phyloP scores from a whole-genome alignment of 2,797 vertebrate species.

The Neosalanx taihuensis region DNA sequence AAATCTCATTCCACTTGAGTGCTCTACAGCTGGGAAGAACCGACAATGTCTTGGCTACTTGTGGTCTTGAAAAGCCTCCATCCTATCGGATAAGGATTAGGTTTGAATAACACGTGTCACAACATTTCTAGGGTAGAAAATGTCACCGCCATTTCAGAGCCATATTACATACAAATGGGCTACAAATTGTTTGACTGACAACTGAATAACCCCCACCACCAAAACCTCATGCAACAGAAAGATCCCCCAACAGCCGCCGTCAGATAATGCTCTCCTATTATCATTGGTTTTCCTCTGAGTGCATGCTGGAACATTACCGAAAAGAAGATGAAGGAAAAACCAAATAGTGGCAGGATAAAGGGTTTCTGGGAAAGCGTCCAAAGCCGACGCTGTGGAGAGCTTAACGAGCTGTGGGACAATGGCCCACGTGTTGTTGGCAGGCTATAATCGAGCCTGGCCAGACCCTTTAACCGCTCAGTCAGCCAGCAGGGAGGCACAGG shows the following conservation, averaged over 20 bases:
- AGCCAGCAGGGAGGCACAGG: slow-evolving; percentile 39
- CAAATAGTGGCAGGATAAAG: slow-evolving; percentile 33
- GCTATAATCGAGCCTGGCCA: slow-evolving; percentile 48
- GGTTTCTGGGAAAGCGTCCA: slow-evolving; percentile 65
- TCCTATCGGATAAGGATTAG: not conserved
- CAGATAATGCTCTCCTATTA: slow-evolving; percentile 52
- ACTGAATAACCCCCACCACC: slow-evolving; percentile 23
- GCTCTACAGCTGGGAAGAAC: not conserved
- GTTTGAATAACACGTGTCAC: slow-evolving; percentile 11
- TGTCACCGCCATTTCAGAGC: slow-evolving; percentile 14
- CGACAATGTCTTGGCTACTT: not conserved
- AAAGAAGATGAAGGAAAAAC: slow-evolving; percentile 30
- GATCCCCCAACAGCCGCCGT: slow-evolving; percentile 43
- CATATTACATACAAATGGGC: slow-evolving; percentile 40
- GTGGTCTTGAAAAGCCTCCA: not conserved
- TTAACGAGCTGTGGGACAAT: slow-evolving; percentile 59
- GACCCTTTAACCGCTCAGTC: slow-evolving; percentile 27
- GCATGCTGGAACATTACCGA: slow-evolving; percentile 52
- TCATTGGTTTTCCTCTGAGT: slow-evolving; percentile 48
- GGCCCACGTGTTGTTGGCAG: slow-evolving; percentile 38
- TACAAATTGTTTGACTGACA: slow-evolving; percentile 38
- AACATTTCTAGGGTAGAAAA: slow-evolving; percentile 14
- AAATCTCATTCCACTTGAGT: not conserved
- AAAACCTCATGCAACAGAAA: slow-evolving; percentile 35
- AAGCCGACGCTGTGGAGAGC: slow-evolving; percentile 51